Evolutionary conservation across 2,797 vertebrate genomes (phyloP), one percentile per base, ranked within the genome.

Genomic region (Pterois miles): DNA sequence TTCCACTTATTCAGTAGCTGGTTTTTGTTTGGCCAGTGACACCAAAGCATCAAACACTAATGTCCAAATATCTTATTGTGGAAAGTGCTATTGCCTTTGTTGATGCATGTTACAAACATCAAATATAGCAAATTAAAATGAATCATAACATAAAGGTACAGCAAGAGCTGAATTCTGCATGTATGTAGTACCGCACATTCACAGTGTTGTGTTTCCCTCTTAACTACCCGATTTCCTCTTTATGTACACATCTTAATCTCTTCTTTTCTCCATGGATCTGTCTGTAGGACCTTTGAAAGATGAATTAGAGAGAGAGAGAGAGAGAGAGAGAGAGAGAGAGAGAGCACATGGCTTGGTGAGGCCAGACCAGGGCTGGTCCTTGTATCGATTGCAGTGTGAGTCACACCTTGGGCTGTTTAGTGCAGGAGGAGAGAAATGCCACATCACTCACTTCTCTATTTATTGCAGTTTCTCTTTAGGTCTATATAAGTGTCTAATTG

Each of bases 341-440:
- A 84, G 71, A 89, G 84, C 73, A 68, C 80, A 82, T 76, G 80
- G 87, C 86, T 91, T 71, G 76, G 82, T 83, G 82, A 88, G 85
- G 82, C 89, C 81, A 88, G 90, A 83, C 74, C 77, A 77, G 83
- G 81, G 84, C 90, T 87, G 88, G 84, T 89, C 86, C 86, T 87
- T 78, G 90, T 95, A 95, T 96, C 93, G 95, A 96, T 95, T 93
- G 91, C 88, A 91, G 91, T 87, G 92, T 95, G 95, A 95, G 91
- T 95, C 95, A 94, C 93, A 94, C 92, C 91, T 90, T 84, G 74
- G 86, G 88, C 88, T 93, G 91, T 93, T 91, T 91, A 92, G 89
- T 91, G 93, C 92, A 91, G 91, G 88, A 94, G 89, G 91, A 92
- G 81, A 91, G 84, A 94, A 93, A 93, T 94, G 93, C 92, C 91